Evolutionary conservation across 1,140 invertebrate species (phyloP).

Genomic region (Catajapyx aquilonaris): DNA sequence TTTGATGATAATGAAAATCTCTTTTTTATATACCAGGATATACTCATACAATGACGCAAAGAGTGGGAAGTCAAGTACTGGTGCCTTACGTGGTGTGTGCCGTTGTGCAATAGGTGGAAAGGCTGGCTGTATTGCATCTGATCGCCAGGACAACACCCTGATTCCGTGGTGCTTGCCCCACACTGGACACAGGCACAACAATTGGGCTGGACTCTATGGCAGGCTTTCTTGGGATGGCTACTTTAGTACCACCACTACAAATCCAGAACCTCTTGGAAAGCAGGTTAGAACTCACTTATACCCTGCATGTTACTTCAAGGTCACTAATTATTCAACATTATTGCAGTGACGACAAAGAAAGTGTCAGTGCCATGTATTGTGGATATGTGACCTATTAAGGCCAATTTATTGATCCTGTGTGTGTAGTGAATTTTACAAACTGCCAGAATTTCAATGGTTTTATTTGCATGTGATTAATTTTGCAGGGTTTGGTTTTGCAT

Average conservation of each 20-base stretch:
- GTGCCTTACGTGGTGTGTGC: constrained; percentile 53
- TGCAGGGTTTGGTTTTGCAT: constrained; percentile 49
- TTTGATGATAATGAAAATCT: no score
- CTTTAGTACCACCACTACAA: constrained; percentile 50
- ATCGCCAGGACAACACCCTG: constrained; percentile 62
- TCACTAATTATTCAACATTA: no score
- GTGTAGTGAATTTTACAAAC: constrained; percentile 1
- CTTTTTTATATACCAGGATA: constrained; percentile 20
- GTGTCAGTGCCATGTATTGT: no score
- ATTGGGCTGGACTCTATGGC: constrained; percentile 60
- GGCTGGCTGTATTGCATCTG: constrained; percentile 42
- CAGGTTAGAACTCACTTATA: no score
- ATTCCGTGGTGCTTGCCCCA: constrained; percentile 83
- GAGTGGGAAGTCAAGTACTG: constrained; percentile 32
- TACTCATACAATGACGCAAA: constrained; percentile 51
- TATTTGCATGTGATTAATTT: constrained; percentile 8
- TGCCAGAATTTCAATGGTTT: constrained; percentile 2
- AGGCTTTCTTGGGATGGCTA: constrained; percentile 66
- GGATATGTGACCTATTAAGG: no score
- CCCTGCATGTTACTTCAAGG: no score
- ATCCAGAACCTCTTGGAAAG: constrained; percentile 80
- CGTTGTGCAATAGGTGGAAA: constrained; percentile 37
- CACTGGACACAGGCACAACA: constrained; percentile 63
- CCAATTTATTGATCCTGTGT: no score
- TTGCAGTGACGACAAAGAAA: no score